Evolutionary conservation across 2,888 invertebrate genomes (phyloP), one percentile per base, ranked within the genome.

Genomic region (Dynastes tityus): DNA sequence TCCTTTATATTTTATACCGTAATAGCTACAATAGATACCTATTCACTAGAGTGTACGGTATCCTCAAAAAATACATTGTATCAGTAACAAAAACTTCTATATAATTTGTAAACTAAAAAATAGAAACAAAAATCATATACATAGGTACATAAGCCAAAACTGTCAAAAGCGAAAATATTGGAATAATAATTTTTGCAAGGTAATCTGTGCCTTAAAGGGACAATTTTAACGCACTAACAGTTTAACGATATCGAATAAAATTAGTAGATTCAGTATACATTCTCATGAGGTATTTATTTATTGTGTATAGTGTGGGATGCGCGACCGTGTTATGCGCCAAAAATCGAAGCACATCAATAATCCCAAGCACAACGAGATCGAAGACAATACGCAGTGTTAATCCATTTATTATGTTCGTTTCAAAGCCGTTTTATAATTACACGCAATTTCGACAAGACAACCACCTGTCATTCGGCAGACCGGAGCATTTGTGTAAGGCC

Each of bases 401-500:
- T 74, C 61, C 40, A 61, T 61, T 74, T 68, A 74, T 74, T 74
- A 61, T 63, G 45, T 61, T 45, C 73, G 22, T 74, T 61, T 45
- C 55, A 29, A 16, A 22, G 45, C 13, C 45, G 45, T 74, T 73
- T 67, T 55, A 40, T 74, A 74, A 49, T 74, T 64, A 64, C 63
- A 76, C 68, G 61, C 67, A 76, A 67, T 68, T 68, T 68, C 78
- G 22, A 49, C 73, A 84, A 86, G 86, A 85, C 88, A 88, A 88
- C 88, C 88, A 88, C 88, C 88, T 88, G 88, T 88, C 88, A 87
- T 86, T 83, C 83, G 73, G 76, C 78, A 85, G 84, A 27, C 85
- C 73, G 37, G 61, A 61, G 49, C 55, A 61, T 63, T 74, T 74
- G 73, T 74, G 27, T 61, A 71, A 58, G 55, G 55, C 53, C 55